Percentiles rank a stretch among this genome's conserved stretches.
Conservation (phyloP, 2,113 vertebrate genomes). For the Calyptomena viridis region DNA sequence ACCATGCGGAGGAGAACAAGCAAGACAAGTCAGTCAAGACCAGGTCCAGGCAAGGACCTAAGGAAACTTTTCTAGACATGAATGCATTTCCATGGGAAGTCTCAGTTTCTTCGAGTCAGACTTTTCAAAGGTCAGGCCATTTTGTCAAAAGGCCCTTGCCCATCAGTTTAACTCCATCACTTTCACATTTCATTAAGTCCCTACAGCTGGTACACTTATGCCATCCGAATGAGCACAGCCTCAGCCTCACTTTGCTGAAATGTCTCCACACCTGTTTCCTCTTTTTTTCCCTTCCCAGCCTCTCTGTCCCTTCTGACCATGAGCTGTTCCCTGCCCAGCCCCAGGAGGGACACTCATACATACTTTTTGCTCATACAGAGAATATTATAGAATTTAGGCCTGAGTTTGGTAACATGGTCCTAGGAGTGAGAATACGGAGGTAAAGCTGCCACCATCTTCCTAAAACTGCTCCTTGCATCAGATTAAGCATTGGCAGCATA, state of each 20-base stretch:
- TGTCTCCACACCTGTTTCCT: not conserved
- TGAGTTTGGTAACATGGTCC: not conserved
- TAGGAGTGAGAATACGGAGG: not conserved
- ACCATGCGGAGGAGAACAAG: not conserved
- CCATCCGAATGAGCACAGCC: not conserved
- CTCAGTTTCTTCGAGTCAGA: not conserved
- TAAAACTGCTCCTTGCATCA: not conserved
- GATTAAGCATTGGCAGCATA: not conserved
- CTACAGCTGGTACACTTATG: not conserved
- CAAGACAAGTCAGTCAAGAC: not conserved
- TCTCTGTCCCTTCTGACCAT: not conserved
- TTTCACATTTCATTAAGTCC: not conserved
- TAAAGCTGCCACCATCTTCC: not conserved
- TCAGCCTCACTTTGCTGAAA: not conserved
- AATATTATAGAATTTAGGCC: too few species aligned
- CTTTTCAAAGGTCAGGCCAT: not conserved
- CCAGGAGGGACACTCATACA: too few species aligned
- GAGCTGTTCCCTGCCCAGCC: not conserved
- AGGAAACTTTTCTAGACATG: not conserved
- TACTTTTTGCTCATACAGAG: too few species aligned
- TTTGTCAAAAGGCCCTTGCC: not conserved
- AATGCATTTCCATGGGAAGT: not conserved
- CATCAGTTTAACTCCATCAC: not conserved
- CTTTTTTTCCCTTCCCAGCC: not conserved
- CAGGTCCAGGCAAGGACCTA: not conserved